Base-by-base conservation (phyloP, 2,888 invertebrate genomes). In the Torymus texanus region DNA sequence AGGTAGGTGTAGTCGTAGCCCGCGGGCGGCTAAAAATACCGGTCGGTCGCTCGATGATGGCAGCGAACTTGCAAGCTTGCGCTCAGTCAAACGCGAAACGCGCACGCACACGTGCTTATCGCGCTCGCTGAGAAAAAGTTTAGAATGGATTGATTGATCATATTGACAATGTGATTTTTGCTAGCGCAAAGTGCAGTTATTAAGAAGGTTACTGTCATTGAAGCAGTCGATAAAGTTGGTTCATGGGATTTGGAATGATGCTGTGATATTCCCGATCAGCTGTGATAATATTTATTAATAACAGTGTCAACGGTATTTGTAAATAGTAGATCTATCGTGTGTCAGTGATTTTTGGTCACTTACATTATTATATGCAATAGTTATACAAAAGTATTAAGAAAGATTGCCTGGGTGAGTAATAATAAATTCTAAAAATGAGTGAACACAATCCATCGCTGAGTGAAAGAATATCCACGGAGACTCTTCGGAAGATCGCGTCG, bases 401-500 rank as follows among this genome's bases (percentile, higher is more conserved):
- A 41, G 5, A 41, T 41, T 41, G 10, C 0, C 41, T 41, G 41
- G 0, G 5, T 1, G 10, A 5, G 41, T 41, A 41, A 41, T 41
- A 41, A 41, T 41, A 41, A 41, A 41, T 41, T 41, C 41, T 41
- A 18, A 24, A 67, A 68, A 63, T n/a, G n/a, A 53, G 41, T 41
- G 41, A 14, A n/a, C n/a, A 70, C 8, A n/a, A 75, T 72, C 70
- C 62, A 55, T 24, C 24, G 51, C 29, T 81, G 66, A 58, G 74
- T 24, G 81, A 81, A 11, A 74, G 59, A 24, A 81, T 81, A 55
- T 79, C 79, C 56, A 77, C 79, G 13, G 81, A 81, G 16, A 81
- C 79, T 8, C 77, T 81, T 10, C 76, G 81, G 0, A 79, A 67
- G 71, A 79, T 81, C 71, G 76, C 81, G n/a, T 81, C 81, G 41